Base-by-base conservation (phyloP, 2,113 vertebrate genomes). In the Bungarus multicinctus region DNA sequence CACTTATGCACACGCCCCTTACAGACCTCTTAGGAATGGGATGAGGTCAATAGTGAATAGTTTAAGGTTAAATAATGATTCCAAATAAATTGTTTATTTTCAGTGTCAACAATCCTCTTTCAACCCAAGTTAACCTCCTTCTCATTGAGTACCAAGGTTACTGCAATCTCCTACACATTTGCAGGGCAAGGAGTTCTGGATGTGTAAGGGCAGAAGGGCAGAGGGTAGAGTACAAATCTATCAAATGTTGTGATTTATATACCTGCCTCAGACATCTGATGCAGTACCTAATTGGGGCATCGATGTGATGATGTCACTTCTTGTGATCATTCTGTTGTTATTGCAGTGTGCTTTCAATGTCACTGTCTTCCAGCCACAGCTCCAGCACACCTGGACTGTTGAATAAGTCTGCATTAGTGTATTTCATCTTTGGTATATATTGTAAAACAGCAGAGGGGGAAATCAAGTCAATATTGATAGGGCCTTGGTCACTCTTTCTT, bases 401-500 rank as follows among this genome's bases (percentile, higher is more conserved):
- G 34, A 81, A 39, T 81, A 81, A 81, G 74, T 22, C 74, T 43
- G 18, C 34, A 22, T 39, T 81, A 81, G 6, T 81, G 6, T 86
- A 93, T 93, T 95, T 74, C 91, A 57, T 53, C 39, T 93, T 93
- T 95, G 94, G 90, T 95, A 91, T 86, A 87, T 55, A 92, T 64
- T 55, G 45, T 91, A 57, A 87, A 90, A 93, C 43, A 87, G 91
- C 30, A 34, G 91, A 89, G 27, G 85, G 45, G 91, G 91, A 74
- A 92, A 90, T 92, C 91, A 91, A 95, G 86, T 94, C 92, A 95
- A 81, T 91, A 88, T 90, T 95, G 93, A 91, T 90, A 94, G 64
- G 12, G 90, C 64, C 85, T 90, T 85, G 60, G 69, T 43, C 69
- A 92, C 86, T 69, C 93, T 81, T 64, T 47, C 93, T 55, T 92